Conservation (phyloP, 1,140 invertebrate species). For the Zaprionus africanus region DNA sequence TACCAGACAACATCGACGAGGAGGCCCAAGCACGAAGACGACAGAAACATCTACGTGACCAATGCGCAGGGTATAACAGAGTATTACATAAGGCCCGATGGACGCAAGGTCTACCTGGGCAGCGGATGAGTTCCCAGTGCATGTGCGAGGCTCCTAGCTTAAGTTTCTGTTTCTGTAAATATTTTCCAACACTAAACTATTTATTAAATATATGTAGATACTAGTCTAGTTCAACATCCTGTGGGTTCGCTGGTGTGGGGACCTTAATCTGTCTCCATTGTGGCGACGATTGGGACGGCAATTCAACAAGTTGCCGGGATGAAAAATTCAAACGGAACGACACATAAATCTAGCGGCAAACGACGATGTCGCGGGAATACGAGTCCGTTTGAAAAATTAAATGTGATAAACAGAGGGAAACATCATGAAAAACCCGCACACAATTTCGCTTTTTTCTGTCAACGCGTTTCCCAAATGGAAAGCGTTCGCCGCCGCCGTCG, state of each 20-base stretch:
- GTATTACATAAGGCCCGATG: conserved; percentile 77
- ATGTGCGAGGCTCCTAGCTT: conserved; percentile 10
- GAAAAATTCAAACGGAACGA: conserved; percentile 53
- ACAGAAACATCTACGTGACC: conserved; percentile 81
- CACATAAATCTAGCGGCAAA: conserved; percentile 70
- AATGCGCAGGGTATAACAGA: conserved; percentile 78
- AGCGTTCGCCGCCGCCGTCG: neutral
- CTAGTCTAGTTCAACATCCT: conserved; percentile 33
- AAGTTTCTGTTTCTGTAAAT: conserved; percentile 33
- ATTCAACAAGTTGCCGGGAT: conserved; percentile 60
- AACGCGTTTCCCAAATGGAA: conserved; percentile 59
- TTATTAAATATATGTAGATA: conserved; percentile 59
- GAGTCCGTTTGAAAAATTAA: conserved; percentile 68
- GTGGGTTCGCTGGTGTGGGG: too few relatives aligned
- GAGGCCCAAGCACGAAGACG: conserved; percentile 55
- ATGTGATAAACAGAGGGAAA: conserved; percentile 61
- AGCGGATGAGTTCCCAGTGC: conserved; percentile 23
- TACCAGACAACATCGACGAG: conserved; percentile 52
- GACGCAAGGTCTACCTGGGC: conserved; percentile 72
- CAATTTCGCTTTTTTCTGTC: conserved; percentile 43
- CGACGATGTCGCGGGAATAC: conserved; percentile 56
- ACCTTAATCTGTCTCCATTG: conserved; percentile 22
- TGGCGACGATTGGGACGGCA: conserved; percentile 2
- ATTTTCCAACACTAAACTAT: conserved; percentile 38
- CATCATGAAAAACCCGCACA: conserved; percentile 6